phyloP scores from a whole-genome alignment of 2,888 invertebrate genomes.

The Ectemnius continuus region DNA sequence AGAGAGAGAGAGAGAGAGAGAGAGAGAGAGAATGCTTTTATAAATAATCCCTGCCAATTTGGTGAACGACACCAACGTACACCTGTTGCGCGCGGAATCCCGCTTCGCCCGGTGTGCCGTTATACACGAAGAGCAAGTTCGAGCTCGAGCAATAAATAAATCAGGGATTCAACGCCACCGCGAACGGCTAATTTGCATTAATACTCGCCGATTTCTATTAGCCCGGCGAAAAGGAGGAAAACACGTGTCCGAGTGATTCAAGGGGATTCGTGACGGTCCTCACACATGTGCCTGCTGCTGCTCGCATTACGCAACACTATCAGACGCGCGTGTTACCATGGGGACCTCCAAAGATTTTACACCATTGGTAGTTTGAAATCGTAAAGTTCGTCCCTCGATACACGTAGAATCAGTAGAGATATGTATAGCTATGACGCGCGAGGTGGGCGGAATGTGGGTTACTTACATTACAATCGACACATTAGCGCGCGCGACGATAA shows the following conservation, averaged over 20 bases:
- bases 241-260: constrained; percentile 11
- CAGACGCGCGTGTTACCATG: neutral
- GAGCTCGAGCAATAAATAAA: constrained; percentile 11
- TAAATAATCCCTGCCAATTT: constrained; percentile 6
- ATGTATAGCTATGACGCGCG: neutral
- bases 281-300: constrained; percentile 15
- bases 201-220: constrained; percentile 27
- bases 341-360: neutral
- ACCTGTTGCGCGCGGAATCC: neutral
- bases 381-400: neutral
- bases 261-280: constrained; percentile 31
- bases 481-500: constrained; percentile 45
- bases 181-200: constrained; percentile 28
- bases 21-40: neutral
- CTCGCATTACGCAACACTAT: constrained; percentile 22
- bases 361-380: neutral
- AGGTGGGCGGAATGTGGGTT: constrained; percentile 20
- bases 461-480: constrained; percentile 35
- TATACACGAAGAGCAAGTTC: constrained; percentile 8
- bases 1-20: too few relatives aligned
- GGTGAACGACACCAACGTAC: constrained; percentile 26
- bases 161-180: neutral
- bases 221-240: neutral
- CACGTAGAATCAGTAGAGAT: too few relatives aligned
- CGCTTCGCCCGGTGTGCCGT: neutral